A percentile compares a stretch with the other conserved stretches of the same genome.
phyloP scores from a whole-genome alignment of 2,797 vertebrate genomes.

The Rhynchotus rufescens region DNA sequence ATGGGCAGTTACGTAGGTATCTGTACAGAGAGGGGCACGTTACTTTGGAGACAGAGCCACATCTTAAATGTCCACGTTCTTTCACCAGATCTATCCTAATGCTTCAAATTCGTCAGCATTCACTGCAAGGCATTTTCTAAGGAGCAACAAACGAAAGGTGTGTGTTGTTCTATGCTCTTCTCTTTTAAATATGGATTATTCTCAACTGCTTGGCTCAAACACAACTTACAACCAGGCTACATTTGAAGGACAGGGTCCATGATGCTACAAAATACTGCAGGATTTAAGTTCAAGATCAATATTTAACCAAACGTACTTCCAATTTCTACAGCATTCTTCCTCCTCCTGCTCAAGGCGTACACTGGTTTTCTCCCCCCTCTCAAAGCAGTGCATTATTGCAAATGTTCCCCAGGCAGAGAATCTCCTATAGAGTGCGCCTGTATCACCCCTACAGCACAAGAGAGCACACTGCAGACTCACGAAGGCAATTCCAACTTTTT shows the following conservation, averaged over 20 bases:
- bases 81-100: neutral
- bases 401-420: neutral
- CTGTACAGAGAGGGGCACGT: neutral
- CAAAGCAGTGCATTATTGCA: neutral
- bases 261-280: neutral
- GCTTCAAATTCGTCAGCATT: neutral
- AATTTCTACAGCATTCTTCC: neutral
- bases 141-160: neutral
- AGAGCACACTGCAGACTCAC: neutral
- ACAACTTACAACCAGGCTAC: neutral
- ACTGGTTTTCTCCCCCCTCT: neutral
- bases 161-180: neutral
- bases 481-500: slow-evolving; percentile 8
- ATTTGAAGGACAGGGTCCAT: neutral
- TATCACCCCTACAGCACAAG: slow-evolving; percentile 8
- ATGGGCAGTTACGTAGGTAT: neutral
- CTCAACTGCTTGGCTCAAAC: neutral
- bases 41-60: neutral
- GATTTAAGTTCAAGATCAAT: neutral
- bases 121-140: neutral
- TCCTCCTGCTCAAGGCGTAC: neutral
- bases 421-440: neutral
- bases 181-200: neutral
- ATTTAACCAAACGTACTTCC: neutral
- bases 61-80: neutral